Base-by-base conservation (phyloP, 2,113 vertebrate species). In the Lontra canadensis region DNA sequence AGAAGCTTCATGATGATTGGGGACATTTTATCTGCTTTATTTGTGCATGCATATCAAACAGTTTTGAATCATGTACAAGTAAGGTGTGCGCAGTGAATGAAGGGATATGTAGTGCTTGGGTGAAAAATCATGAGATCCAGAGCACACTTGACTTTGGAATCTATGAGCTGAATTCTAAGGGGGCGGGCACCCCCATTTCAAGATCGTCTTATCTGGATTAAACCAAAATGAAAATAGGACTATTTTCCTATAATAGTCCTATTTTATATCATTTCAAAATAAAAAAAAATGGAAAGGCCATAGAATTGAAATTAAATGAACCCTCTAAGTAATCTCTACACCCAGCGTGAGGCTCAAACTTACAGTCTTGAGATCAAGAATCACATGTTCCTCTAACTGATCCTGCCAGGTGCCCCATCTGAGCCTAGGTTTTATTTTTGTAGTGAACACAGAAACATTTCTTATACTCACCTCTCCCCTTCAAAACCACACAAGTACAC, bases 1-100 rank as follows among this genome's bases (percentile, higher is more conserved):
- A 0, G 63, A 80, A 52, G 6, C 20, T 76, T 78, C 18, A 36
- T 13, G 7, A n/a, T 71, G 13, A 61, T 0, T 0, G 67, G 2
- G 2, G 17, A 8, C 26, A 23, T n/a, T 87, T 93, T 85, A 34
- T 78, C 55, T 93, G 23, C 31, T 76, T 95, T 39, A 12, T 55
- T 29, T 1, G 3, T 5, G 2, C 3, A 9, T 36, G 3, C 10
- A 0, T 26, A 49, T 63, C 44, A 29, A 0, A 83, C 39, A 11
- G 4, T 65, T 80, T 67, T 88, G 55, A 95, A 71, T 86, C 14
- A 14, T 78, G 80, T 4, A 61, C 20, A 88, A 14, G 67, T 44
- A 4, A 26, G 31, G 55, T 36, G 1, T 71, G 23, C 11, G 52
- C 7, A 36, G 20, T 82, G 82, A 65, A 36, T 52, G 25, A 73